Evolutionary conservation across 2,888 invertebrate genomes (phyloP).

Genomic region (Phaedon cochleariae): DNA sequence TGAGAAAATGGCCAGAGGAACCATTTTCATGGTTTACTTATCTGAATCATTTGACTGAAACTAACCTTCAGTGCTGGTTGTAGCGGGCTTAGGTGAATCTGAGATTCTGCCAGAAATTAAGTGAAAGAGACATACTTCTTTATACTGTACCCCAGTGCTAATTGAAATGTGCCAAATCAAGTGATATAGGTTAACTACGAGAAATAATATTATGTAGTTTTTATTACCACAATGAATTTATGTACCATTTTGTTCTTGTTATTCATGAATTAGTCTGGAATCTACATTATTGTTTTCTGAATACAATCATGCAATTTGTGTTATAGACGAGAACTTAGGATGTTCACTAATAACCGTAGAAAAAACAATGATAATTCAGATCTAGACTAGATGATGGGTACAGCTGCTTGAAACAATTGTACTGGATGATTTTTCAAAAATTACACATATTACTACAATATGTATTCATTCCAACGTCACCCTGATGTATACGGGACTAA

Average conservation of each 20-base stretch:
- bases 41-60: background rate
- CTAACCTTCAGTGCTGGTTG: background rate
- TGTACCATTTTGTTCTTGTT: slow-evolving; percentile 27
- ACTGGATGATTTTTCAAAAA: too few species aligned
- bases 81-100: background rate
- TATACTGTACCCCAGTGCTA: slow-evolving; percentile 7
- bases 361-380: too few species aligned
- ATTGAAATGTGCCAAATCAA: slow-evolving; percentile 33
- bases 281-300: background rate
- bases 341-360: too few species aligned
- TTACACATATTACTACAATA: too few species aligned
- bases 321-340: too few species aligned
- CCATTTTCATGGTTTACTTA: too few species aligned
- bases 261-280: too few species aligned
- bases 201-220: background rate
- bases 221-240: background rate
- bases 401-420: too few species aligned
- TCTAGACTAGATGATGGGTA: too few species aligned
- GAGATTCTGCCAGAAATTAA: background rate
- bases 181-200: slow-evolving; percentile 3
- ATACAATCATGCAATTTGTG: background rate
- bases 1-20: too few species aligned
- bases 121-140: background rate
- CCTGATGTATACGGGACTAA: too few species aligned
- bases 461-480: too few species aligned